Evolutionary conservation across 2,888 invertebrate genomes (phyloP), one percentile per base, ranked within the genome.

Genomic region (Drepanosiphum platanoidis): DNA sequence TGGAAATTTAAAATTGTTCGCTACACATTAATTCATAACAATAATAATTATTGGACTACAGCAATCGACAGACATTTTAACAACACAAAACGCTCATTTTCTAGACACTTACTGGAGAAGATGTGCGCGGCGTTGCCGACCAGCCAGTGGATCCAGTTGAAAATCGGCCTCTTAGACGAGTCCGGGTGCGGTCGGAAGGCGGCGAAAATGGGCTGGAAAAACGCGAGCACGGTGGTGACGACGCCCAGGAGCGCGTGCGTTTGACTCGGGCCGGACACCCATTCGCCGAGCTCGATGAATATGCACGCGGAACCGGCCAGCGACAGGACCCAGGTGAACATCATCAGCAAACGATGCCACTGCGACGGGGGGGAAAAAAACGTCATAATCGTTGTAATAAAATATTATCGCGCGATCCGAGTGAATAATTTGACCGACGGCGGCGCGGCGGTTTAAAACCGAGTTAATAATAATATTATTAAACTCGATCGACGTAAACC

Each of bases 61-160:
- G n/a, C n/a, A n/a, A n/a, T n/a, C n/a, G n/a, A n/a, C n/a, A n/a
- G n/a, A n/a, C n/a, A n/a, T n/a, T n/a, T n/a, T n/a, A n/a, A n/a
- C n/a, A n/a, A n/a, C n/a, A n/a, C n/a, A n/a, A n/a, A n/a, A n/a
- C 39, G 9, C 39, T 52, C 52, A 22, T 22, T 9, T 11, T 52
- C 18, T 22, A 18, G 13, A 22, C 61, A 92, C 94, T 92, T 90
- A 96, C 96, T 95, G 90, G 94, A 96, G 88, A 96, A 91, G 87
- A 96, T 95, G 89, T 97, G 96, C 0, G 97, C 96, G 0, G 93
- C 90, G 90, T 97, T 97, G 70, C 98, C 98, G 70, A 94, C 92
- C 79, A 95, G 90, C 96, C 97, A 97, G 90, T 98, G 97, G 2
- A 92, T 90, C 97, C 97, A 97, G 91, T 97, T 98, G 91, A 97